These are phyloP conservation scores for Teleogryllus oceanicus DNA, from an alignment of 2,888 invertebrate genomes.

Conservation along the genomic window DNA sequence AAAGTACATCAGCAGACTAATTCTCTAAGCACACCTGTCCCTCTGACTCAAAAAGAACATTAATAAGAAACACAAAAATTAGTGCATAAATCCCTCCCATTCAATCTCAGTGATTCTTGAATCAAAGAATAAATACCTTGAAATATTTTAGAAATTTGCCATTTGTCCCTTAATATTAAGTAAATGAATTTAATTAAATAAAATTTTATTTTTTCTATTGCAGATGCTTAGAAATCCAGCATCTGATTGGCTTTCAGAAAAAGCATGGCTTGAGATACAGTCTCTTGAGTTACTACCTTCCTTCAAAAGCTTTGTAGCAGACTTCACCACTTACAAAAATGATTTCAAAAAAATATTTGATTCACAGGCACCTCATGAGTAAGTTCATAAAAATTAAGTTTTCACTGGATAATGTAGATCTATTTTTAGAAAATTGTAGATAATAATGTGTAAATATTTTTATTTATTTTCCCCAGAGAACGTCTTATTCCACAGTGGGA, in stretches of 20 bases:
- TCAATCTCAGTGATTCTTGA: too few species aligned
- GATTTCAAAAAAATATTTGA: slow-evolving; percentile 66
- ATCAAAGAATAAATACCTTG: too few species aligned
- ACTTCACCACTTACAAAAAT: slow-evolving; percentile 54
- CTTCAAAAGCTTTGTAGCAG: slow-evolving; percentile 59
- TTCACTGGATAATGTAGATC: neutral
- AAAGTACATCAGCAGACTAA: too few species aligned
- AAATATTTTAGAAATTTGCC: too few species aligned
- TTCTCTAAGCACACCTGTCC: too few species aligned
- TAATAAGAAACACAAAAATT: too few species aligned
- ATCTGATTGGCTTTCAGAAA: slow-evolving; percentile 72
- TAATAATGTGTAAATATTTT: neutral
- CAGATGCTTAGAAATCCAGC: slow-evolving; percentile 61
- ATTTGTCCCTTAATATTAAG: too few species aligned
- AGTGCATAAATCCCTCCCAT: too few species aligned
- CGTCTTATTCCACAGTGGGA: slow-evolving; percentile 66
- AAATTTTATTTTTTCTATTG: neutral
- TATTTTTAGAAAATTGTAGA: neutral
- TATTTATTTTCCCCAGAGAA: slow-evolving; percentile 49
- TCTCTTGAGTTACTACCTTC: slow-evolving; percentile 63
- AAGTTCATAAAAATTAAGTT: slow-evolving; percentile 28
- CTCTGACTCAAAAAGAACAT: too few species aligned
- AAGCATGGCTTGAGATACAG: slow-evolving; percentile 78
- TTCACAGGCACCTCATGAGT: slow-evolving; percentile 64
- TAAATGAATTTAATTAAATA: too few species aligned